Conservation (phyloP, 2,113 vertebrate genomes). For the Arenaria interpres region DNA sequence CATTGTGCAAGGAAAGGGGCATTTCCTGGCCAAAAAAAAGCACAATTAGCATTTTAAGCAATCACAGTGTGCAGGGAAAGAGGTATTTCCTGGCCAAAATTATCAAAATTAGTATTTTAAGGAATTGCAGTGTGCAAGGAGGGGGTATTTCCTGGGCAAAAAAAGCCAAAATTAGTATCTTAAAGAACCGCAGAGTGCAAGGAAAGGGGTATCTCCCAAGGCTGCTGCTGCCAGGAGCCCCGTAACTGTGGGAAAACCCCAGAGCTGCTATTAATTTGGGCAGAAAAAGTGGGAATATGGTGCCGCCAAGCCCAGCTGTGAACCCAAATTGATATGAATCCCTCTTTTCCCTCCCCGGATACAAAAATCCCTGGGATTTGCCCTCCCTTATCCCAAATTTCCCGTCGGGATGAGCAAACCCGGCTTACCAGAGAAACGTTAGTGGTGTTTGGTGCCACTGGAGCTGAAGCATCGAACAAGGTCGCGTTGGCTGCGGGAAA, state of each 20-base stretch:
- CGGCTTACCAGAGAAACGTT: constrained; percentile 89
- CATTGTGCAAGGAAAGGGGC: background rate
- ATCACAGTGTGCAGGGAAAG: fast-evolving
- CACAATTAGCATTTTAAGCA: background rate
- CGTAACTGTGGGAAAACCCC: fast-evolving
- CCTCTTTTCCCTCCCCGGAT: fast-evolving
- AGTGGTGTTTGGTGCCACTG: constrained; percentile 85
- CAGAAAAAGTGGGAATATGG: fast-evolving
- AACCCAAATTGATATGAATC: fast-evolving
- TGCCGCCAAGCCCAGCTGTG: fast-evolving
- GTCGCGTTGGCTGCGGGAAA: constrained; percentile 85
- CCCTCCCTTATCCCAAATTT: fast-evolving
- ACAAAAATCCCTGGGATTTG: fast-evolving
- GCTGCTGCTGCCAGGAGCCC: fast-evolving
- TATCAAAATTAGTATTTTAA: background rate
- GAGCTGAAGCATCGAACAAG: constrained; percentile 87
- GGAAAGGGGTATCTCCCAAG: background rate
- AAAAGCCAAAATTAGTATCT: background rate
- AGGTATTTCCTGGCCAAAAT: background rate
- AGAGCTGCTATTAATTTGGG: fast-evolving
- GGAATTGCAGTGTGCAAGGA: fast-evolving
- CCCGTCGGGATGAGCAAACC: fast-evolving
- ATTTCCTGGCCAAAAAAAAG: background rate
- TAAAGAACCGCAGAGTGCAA: background rate
- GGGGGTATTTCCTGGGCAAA: background rate